Evolutionary conservation across 2,888 invertebrate genomes (phyloP).

Genomic region (Acleris cristana): DNA sequence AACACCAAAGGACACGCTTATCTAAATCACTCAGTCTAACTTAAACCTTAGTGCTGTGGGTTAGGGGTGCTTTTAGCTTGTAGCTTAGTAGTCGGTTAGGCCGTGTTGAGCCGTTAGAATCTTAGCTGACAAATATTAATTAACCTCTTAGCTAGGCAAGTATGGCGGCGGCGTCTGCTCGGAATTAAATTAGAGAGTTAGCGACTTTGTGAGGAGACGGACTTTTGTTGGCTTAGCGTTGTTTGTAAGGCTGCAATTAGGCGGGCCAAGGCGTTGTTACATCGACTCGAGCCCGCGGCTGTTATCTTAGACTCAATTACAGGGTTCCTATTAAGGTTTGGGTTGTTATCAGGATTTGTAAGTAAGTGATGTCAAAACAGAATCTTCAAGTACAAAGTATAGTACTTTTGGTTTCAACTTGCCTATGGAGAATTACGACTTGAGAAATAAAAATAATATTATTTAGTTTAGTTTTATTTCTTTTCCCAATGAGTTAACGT

Average conservation of each 20-base stretch:
- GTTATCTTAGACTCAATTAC: too few relatives aligned
- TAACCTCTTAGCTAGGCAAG: slow-evolving; percentile 59
- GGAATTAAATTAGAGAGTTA: slow-evolving; percentile 57
- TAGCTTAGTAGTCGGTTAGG: slow-evolving; percentile 42
- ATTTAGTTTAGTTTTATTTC: too few relatives aligned
- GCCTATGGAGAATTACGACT: too few relatives aligned
- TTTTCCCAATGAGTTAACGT: too few relatives aligned
- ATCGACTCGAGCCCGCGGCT: too few relatives aligned
- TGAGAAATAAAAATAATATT: too few relatives aligned
- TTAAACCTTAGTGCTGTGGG: background rate
- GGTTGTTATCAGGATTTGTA: too few relatives aligned
- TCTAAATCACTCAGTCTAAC: background rate
- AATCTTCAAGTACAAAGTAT: too few relatives aligned
- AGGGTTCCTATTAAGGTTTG: too few relatives aligned
- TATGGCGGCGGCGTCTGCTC: slow-evolving; percentile 52
- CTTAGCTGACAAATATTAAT: slow-evolving; percentile 64
- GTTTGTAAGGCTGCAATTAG: slow-evolving; percentile 13
- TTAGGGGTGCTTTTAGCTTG: slow-evolving; percentile 43
- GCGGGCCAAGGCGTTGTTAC: background rate
- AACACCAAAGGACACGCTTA: too few relatives aligned
- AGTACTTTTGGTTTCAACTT: too few relatives aligned
- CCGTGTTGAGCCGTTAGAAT: slow-evolving; percentile 42
- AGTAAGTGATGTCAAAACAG: too few relatives aligned
- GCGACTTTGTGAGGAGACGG: slow-evolving; percentile 33
- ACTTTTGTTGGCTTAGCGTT: slow-evolving; percentile 15